phyloP scores from a whole-genome alignment of 2,888 invertebrate species.

The Caenorhabditis becei region DNA sequence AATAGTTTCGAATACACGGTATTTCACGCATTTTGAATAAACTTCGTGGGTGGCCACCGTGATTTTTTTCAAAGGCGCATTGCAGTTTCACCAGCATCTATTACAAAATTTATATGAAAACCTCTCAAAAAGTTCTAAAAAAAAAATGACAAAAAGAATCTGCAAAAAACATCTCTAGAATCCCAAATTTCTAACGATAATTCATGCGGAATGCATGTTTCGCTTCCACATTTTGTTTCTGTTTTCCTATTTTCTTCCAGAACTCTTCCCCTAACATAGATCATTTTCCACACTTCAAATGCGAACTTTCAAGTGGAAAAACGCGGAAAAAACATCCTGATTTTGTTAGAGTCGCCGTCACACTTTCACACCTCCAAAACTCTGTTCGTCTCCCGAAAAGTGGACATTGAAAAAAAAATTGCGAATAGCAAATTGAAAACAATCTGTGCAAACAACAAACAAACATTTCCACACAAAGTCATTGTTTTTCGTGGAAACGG shows the following conservation, averaged over 20 bases:
- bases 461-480: constrained; percentile 31
- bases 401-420: background rate
- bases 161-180: too few species aligned
- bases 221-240: background rate
- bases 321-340: constrained; percentile 13
- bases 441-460: constrained; percentile 49
- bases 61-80: too few species aligned
- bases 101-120: too few species aligned
- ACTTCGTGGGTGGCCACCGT: too few species aligned
- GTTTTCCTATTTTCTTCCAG: background rate
- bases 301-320: background rate
- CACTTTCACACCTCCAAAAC: background rate
- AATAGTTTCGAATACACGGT: too few species aligned
- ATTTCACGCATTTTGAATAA: too few species aligned
- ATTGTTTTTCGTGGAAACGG: constrained; percentile 43
- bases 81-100: too few species aligned
- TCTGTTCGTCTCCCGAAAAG: too few species aligned
- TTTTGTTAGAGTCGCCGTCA: constrained; percentile 7
- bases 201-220: too few species aligned
- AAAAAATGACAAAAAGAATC: too few species aligned
- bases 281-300: background rate
- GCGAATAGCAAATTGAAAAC: background rate
- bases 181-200: too few species aligned
- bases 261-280: background rate
- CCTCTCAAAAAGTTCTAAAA: too few species aligned